Base-by-base conservation (phyloP, 2,113 vertebrate species). In the Passer domesticus region DNA sequence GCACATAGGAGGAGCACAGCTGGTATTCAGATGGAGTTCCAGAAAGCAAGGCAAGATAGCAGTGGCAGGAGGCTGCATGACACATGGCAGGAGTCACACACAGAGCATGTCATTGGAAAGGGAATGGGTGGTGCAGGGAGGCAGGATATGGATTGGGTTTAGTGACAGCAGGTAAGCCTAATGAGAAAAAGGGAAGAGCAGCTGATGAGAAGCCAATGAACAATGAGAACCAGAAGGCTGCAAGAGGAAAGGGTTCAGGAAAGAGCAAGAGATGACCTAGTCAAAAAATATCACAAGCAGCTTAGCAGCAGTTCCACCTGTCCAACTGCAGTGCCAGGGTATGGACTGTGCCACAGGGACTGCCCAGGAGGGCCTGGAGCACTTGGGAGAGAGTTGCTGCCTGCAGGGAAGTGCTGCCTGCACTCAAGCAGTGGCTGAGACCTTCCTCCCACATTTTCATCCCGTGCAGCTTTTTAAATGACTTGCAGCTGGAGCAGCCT, bases 1-100 rank as follows among this genome's bases (percentile, higher is more conserved):
- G 19, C 23, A 50, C 0, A 0, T 0, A 63, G 30, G 33, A 59
- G 35, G 11, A 70, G 25, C 47, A 66, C 46, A 70, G 37, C 49
- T 76, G 49, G 33, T n/a, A 60, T 35, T 79, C 21, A 73, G 50
- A 60, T 56, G 31, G 43, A 59, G 72, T 27, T 74, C 39, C 24
- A 79, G 53, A 79, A 74, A 77, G 27, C 59, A 62, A 80, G 9
- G 3, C 25, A 67, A 62, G 31, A 21, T 0, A 41, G 35, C 52
- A 76, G 28, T 1, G 25, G 58, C 41, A 66, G 59, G 44, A 92
- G 30, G 22, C 52, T 44, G 58, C 11, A 23, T 17, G 46, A 60
- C 33, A 69, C 11, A 0, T 14, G n/a, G 31, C 28, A 56, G 37
- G 68, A 91, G 52, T 44, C n/a, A 73, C 43, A 58, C 27, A n/a